These are phyloP conservation scores for Chrysolina haemoptera DNA, from an alignment of 2,888 invertebrate species.

Conservation along the genomic window DNA sequence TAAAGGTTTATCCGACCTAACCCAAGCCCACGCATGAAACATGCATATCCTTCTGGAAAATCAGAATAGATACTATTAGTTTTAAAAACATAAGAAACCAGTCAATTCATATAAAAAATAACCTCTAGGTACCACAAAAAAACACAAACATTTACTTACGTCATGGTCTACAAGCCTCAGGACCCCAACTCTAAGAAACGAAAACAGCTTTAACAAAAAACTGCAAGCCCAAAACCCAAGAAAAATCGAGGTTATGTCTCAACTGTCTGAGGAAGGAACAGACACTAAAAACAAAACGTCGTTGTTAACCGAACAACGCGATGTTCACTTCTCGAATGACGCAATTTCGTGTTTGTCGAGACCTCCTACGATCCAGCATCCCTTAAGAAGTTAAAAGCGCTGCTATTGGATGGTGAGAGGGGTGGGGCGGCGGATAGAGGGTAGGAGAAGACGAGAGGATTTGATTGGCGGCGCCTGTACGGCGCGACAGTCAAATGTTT, in stretches of 20 bases:
- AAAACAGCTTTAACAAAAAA: slow-evolving; percentile 24
- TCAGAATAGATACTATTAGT: too few relatives aligned
- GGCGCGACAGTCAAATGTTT: slow-evolving; percentile 68
- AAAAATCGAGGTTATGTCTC: slow-evolving; percentile 10
- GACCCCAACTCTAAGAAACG: slow-evolving; percentile 18
- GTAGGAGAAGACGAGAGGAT: slow-evolving; percentile 34
- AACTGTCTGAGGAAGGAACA: slow-evolving; percentile 32
- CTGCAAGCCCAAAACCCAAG: slow-evolving; percentile 1
- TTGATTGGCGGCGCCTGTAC: slow-evolving; percentile 65
- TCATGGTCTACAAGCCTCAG: slow-evolving; percentile 18
- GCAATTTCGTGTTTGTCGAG: slow-evolving; percentile 55
- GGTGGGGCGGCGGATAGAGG: slow-evolving; percentile 31
- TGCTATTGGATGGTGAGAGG: slow-evolving; percentile 42
- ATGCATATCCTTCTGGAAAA: too few relatives aligned
- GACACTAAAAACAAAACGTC: slow-evolving; percentile 39
- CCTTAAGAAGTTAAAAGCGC: slow-evolving; percentile 37
- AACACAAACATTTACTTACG: slow-evolving; percentile 31
- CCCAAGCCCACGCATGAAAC: too few relatives aligned
- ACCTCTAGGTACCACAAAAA: neutral
- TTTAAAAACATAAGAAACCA: too few relatives aligned
- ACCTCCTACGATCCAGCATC: slow-evolving; percentile 52
- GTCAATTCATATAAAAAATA: too few relatives aligned
- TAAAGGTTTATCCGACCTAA: too few relatives aligned
- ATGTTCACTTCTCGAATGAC: slow-evolving; percentile 59
- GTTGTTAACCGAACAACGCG: slow-evolving; percentile 54